Evolutionary conservation across 2,888 invertebrate genomes (phyloP).

Genomic region (Nipponacmea schrenckii): DNA sequence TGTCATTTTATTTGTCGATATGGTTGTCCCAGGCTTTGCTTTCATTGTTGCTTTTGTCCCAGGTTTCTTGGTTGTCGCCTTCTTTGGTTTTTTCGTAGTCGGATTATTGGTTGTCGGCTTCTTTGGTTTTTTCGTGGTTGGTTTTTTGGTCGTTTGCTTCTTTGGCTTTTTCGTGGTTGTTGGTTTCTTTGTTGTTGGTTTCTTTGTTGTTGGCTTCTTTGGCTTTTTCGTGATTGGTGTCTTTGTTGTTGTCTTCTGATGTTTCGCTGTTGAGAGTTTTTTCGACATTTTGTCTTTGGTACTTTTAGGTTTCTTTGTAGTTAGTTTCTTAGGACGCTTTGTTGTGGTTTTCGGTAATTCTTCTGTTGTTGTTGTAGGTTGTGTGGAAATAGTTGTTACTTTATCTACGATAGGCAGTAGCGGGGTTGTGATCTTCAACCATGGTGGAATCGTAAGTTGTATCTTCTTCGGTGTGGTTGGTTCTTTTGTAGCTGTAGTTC

Average conservation of each 20-base stretch:
- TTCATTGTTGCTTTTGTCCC: neutral
- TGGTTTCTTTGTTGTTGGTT: neutral
- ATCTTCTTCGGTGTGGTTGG: conserved; percentile 8
- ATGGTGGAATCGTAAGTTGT: conserved; percentile 9
- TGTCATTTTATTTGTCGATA: neutral
- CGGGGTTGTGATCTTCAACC: neutral
- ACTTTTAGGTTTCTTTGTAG: neutral
- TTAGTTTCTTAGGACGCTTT: neutral
- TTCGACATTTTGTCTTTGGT: neutral
- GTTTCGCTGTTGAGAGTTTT: neutral
- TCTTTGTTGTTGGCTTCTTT: conserved; percentile 1
- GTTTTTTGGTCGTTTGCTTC: neutral
- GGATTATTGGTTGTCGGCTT: conserved; percentile 10
- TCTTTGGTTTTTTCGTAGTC: neutral
- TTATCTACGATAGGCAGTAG: too few species aligned
- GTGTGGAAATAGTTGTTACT: too few species aligned
- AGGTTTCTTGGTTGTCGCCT: neutral
- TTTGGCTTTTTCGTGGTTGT: conserved; percentile 4
- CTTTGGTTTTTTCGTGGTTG: neutral
- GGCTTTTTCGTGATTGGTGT: neutral
- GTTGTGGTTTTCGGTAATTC: neutral
- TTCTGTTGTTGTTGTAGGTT: too few species aligned
- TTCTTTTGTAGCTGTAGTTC: neutral
- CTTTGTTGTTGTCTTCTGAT: neutral
- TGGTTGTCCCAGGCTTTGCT: neutral